These are phyloP conservation scores for Ericerus pela DNA, from an alignment of 1,140 invertebrate species.

Conservation along the genomic window DNA sequence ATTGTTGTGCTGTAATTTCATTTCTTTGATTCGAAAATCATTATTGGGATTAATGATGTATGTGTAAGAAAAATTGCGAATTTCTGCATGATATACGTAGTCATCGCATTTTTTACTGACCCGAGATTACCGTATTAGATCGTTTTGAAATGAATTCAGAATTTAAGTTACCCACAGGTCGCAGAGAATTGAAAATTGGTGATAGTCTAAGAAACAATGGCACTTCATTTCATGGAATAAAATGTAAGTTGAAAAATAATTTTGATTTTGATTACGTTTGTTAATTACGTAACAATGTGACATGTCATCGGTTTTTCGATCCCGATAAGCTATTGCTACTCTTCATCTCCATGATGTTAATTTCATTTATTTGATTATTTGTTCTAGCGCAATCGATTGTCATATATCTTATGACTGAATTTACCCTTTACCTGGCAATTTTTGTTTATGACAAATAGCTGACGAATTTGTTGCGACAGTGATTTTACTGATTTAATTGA, in stretches of 20 bases:
- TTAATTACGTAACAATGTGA: not conserved
- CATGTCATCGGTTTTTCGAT: constrained; percentile 3
- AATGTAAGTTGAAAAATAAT: constrained; percentile 5
- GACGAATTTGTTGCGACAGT: too few relatives aligned
- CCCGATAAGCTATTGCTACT: not conserved
- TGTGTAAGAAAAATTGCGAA: not conserved
- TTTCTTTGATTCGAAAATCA: not conserved
- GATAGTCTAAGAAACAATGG: constrained; percentile 2
- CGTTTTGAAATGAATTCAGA: not conserved
- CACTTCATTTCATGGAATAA: constrained; percentile 2
- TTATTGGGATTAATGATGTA: not conserved
- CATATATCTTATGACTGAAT: too few relatives aligned
- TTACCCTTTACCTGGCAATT: too few relatives aligned
- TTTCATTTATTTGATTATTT: too few relatives aligned
- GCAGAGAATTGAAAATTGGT: constrained; percentile 2
- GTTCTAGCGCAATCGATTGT: too few relatives aligned
- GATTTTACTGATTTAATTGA: too few relatives aligned
- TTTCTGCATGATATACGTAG: not conserved
- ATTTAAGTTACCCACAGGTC: not conserved
- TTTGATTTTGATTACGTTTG: constrained; percentile 9
- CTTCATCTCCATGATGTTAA: not conserved
- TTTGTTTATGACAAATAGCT: not conserved
- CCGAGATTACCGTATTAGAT: not conserved
- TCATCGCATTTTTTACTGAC: not conserved
- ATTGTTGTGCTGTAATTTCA: not conserved